A percentile compares a stretch with the other conserved stretches of the same genome.
Evolutionary conservation across 2,797 vertebrate species (phyloP).

Genomic region (Paguma larvata): DNA sequence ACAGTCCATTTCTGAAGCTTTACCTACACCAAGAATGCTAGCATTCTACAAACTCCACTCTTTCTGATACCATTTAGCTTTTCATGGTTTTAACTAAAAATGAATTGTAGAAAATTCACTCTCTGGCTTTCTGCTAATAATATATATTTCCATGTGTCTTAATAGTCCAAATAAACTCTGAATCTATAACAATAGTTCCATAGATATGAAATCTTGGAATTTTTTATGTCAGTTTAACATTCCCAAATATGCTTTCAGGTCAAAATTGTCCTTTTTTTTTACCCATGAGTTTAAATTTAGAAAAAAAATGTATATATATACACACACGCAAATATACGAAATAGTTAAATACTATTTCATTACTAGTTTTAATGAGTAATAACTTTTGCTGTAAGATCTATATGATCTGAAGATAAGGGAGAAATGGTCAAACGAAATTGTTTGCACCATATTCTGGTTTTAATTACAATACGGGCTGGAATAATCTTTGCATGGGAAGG

Average conservation of each 20-base stretch:
- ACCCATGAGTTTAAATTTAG: not conserved
- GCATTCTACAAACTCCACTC: not conserved
- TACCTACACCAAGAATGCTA: not conserved
- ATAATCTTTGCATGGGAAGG: not conserved
- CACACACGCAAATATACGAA: not conserved
- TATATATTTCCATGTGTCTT: not conserved
- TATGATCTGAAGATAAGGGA: not conserved
- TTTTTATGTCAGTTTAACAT: not conserved
- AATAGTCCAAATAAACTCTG: not conserved
- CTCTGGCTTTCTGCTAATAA: not conserved
- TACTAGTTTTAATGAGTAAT: not conserved
- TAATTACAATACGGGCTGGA: not conserved
- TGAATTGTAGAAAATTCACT: not conserved
- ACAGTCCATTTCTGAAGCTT: not conserved
- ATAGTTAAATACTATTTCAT: not conserved
- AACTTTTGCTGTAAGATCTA: not conserved
- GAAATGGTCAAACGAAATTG: not conserved
- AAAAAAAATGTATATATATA: not conserved
- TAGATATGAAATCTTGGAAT: not conserved
- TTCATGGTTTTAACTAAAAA: slow-evolving; percentile 60
- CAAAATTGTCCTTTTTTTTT: not conserved
- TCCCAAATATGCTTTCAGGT: not conserved
- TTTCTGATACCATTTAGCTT: not conserved
- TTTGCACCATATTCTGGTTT: not conserved
- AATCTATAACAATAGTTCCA: not conserved